Percentiles rank a stretch among this genome's conserved stretches.
Conservation (phyloP, 2,113 vertebrate genomes). For the Oxyura jamaicensis region DNA sequence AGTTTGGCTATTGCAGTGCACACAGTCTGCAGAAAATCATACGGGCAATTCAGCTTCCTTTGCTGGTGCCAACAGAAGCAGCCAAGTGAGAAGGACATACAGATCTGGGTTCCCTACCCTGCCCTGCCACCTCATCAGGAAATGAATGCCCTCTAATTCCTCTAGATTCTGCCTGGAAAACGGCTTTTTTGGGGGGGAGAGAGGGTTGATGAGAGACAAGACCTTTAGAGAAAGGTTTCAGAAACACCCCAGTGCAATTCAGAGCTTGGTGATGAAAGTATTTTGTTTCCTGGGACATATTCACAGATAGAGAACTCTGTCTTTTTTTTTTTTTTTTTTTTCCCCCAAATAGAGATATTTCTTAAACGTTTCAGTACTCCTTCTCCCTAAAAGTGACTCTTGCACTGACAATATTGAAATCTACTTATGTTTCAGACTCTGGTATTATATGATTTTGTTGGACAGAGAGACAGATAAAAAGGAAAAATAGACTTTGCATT, state of each 20-base stretch:
- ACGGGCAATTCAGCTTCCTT: neutral
- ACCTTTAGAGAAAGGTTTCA: constrained; percentile 10
- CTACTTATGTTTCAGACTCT: constrained; percentile 40
- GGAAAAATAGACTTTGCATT: constrained; percentile 31
- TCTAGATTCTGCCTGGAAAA: neutral
- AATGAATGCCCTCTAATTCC: neutral
- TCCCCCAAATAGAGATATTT: neutral
- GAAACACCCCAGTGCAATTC: neutral
- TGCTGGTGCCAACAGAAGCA: constrained; percentile 46
- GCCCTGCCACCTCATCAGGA: neutral
- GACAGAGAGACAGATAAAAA: constrained; percentile 40
- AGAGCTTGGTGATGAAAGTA: neutral
- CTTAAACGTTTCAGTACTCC: neutral
- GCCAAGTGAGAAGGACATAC: constrained; percentile 44
- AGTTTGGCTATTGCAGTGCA: neutral
- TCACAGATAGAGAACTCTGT: neutral
- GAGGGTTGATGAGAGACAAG: neutral
- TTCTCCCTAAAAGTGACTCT: neutral
- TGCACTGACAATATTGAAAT: constrained; percentile 23
- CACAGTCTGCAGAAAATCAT: constrained; percentile 30
- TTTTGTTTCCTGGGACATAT: neutral
- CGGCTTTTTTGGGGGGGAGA: too few species aligned
- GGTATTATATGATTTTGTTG: constrained; percentile 50
- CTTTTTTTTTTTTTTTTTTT: neutral
- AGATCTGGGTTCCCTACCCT: constrained; percentile 8